Evolutionary conservation across 2,113 vertebrate species (phyloP).

Genomic region (Anguilla japonica): DNA sequence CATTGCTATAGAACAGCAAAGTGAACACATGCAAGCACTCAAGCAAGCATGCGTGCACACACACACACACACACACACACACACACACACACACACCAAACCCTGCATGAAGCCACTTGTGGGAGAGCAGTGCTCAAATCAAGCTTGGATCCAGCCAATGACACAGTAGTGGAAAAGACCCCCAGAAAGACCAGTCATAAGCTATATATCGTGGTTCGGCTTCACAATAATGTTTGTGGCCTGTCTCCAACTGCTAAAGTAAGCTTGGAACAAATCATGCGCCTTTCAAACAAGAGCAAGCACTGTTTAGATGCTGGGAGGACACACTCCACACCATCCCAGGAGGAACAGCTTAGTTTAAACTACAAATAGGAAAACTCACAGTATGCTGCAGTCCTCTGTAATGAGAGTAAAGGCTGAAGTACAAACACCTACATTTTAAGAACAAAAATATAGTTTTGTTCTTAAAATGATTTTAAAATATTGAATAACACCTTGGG

Average conservation of each 20-base stretch:
- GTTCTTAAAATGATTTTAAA: too few species aligned
- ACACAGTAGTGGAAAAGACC: background rate
- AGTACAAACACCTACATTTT: background rate
- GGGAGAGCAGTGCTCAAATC: background rate
- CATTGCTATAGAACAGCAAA: background rate
- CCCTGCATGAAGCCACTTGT: background rate
- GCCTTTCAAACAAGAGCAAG: background rate
- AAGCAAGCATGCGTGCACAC: background rate
- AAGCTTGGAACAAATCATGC: background rate
- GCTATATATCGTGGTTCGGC: background rate
- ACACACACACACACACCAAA: background rate
- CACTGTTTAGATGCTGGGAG: background rate
- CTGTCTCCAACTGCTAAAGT: background rate
- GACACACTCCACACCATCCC: background rate
- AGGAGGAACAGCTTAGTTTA: background rate
- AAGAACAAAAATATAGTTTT: background rate
- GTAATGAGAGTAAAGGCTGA: background rate
- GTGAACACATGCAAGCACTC: background rate
- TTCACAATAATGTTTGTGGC: background rate
- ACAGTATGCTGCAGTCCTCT: background rate
- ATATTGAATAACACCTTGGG: too few species aligned
- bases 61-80: background rate
- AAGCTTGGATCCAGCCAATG: background rate
- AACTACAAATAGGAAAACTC: background rate
- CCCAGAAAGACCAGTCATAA: background rate